Base-by-base conservation (phyloP, 2,113 vertebrate genomes). In the Siniperca knerii region DNA sequence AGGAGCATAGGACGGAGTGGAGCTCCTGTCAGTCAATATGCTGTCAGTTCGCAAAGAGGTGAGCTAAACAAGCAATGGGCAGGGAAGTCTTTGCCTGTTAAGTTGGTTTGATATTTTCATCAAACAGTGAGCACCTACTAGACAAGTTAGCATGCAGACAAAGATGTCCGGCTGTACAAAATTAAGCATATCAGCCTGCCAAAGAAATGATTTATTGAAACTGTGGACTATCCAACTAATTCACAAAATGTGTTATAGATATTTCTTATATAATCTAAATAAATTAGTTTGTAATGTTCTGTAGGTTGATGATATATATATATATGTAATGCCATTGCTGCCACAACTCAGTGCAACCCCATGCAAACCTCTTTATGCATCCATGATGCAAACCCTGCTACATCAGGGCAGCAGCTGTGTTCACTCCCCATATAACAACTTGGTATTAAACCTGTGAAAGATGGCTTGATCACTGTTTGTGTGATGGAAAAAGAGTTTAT, bases 11-110 rank as follows among this genome's bases (percentile, higher is more conserved):
- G 81, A 81, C 29, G 21, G 40, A 67, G 55, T 11, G 25, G 25
- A 77, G 23, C 20, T 8, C 33, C 52, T 64, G 54, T 79, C 82
- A 79, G 29, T 84, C 57, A 77, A 50, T 25, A 66, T 1, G 5
- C 70, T 82, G 78, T 66, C 84, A 84, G 60, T 52, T 68, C 1
- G 10, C 55, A 54, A 25, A 75, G 40, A 87, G 48, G 8, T 61
- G 66, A 25, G 50, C 57, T 40, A 69, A 73, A 82, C 73, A 71
- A 85, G n/a, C 67, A 35, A 23, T 13, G 50, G 48, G n/a, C 58
- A 57, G 10, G 37, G 11, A 12, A 33, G 33, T 20, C 46, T 74
- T 4, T 71, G 20, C 52, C 54, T 62, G 29, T 44, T 71, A 52
- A 15, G 42, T 55, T 68, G 13, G 6, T 44, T 46, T 65, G 40